Base-by-base conservation (phyloP, 1,140 invertebrate species). In the Lerema accius region DNA sequence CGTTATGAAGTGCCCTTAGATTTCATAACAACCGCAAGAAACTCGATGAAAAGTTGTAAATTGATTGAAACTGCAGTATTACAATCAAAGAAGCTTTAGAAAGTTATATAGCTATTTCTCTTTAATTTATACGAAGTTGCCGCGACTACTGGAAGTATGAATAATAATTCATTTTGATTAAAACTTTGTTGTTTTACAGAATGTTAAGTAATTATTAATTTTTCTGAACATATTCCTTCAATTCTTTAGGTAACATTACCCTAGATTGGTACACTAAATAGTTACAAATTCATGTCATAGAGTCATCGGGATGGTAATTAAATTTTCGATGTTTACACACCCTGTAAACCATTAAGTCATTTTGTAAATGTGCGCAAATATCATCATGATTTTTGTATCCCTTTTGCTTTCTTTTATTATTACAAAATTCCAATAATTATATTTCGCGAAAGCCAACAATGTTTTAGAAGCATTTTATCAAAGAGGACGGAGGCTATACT, bases 401-500 rank as follows among this genome's bases (percentile, higher is more conserved):
- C 9, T 7, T 9, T 32, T 32, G 7, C 4, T 32, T 32, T 23
- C 9, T 32, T 32, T 4, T 32, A 4, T 7, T 32, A 7, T 7
- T 3, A 2, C 19, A 32, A 4, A 32, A 32, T 32, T 32, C 9
- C 28, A 32, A 32, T 32, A 32, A 7, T 4, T 9, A 7, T 32
- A 32, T 32, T 9, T 9, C 28, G 7, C 9, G 28, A 7, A 32
- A 32, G 3, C 28, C 28, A 32, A 9, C 28, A 32, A 32, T 32
- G 28, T 32, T 32, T 32, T 32, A 23, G 28, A 56, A 56, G 26
- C 32, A 56, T 56, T 56, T 43, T 43, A 56, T 43, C 39, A 56
- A 43, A 56, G 39, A 43, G 39, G 40, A 43, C 43, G 42, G 40
- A 43, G 7, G 19, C 11, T 23, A 11, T 42, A 56, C 40, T 26